phyloP scores from a whole-genome alignment of 1,140 invertebrate species.

The Drosophila sulfurigaster region DNA sequence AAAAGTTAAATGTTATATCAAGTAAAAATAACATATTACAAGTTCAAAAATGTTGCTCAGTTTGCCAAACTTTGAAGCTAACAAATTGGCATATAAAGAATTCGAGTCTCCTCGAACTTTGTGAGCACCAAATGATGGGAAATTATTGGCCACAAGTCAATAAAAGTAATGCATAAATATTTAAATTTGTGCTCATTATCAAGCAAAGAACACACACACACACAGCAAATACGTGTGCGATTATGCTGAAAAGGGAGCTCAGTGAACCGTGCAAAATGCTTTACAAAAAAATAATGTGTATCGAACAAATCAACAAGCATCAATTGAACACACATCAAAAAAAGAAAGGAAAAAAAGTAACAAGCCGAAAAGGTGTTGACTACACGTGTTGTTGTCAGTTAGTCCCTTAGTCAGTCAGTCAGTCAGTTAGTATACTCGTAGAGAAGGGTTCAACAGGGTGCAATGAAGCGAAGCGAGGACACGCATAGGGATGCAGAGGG shows the following conservation, averaged over 20 bases:
- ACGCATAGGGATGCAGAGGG: constrained; percentile 12
- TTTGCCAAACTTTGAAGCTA: constrained; percentile 57
- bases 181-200: constrained; percentile 31
- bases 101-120: constrained; percentile 35
- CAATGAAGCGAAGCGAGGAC: constrained; percentile 48
- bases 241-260: constrained; percentile 27
- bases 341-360: constrained; percentile 12
- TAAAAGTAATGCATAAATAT: constrained; percentile 50
- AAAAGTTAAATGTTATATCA: background rate
- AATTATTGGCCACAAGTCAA: constrained; percentile 52
- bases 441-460: constrained; percentile 41
- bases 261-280: constrained; percentile 71
- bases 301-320: constrained; percentile 63
- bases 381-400: constrained; percentile 62
- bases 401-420: constrained; percentile 11
- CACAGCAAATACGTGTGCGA: constrained; percentile 18
- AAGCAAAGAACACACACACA: constrained; percentile 52
- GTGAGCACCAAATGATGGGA: constrained; percentile 40
- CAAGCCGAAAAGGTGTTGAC: constrained; percentile 58
- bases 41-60: constrained; percentile 13
- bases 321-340: constrained; percentile 46
- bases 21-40: background rate
- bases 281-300: constrained; percentile 42
- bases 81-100: constrained; percentile 40
- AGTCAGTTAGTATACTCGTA: background rate